These are phyloP conservation scores for Isurus oxyrinchus DNA, from an alignment of 2,113 vertebrate genomes.

Conservation along the genomic window DNA sequence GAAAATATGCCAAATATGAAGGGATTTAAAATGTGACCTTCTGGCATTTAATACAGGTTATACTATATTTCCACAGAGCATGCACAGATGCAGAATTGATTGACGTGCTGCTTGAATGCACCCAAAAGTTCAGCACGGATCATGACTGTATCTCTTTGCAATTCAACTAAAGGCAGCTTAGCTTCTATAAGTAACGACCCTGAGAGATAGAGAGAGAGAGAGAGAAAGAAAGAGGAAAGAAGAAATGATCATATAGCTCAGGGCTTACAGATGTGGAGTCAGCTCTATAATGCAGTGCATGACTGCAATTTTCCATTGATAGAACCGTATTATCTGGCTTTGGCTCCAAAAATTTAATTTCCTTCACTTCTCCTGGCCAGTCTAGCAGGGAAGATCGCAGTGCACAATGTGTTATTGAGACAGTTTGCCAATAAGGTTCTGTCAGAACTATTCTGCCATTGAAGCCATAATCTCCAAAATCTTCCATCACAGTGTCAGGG, in stretches of 20 bases:
- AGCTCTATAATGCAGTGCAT: background rate
- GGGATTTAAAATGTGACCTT: background rate
- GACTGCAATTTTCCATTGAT: constrained; percentile 1
- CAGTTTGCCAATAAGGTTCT: constrained; percentile 6
- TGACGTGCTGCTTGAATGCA: background rate
- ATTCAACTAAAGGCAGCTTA: constrained; percentile 24
- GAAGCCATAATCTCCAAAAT: background rate
- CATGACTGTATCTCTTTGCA: background rate
- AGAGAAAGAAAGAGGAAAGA: too few relatives aligned
- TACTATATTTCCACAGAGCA: background rate
- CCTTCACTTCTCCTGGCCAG: background rate
- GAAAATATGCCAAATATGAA: background rate
- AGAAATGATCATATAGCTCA: background rate
- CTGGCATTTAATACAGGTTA: constrained; percentile 24
- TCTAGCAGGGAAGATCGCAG: background rate
- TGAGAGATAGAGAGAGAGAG: background rate
- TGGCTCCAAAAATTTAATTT: constrained; percentile 7
- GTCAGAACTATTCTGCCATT: background rate
- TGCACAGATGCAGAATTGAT: background rate
- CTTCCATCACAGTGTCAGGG: constrained; percentile 32
- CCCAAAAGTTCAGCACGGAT: background rate
- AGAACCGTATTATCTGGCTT: background rate
- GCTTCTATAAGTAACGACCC: background rate
- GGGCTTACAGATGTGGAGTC: background rate
- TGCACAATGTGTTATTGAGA: background rate